Conservation (phyloP, 2,113 vertebrate genomes). For the Meriones unguiculatus region DNA sequence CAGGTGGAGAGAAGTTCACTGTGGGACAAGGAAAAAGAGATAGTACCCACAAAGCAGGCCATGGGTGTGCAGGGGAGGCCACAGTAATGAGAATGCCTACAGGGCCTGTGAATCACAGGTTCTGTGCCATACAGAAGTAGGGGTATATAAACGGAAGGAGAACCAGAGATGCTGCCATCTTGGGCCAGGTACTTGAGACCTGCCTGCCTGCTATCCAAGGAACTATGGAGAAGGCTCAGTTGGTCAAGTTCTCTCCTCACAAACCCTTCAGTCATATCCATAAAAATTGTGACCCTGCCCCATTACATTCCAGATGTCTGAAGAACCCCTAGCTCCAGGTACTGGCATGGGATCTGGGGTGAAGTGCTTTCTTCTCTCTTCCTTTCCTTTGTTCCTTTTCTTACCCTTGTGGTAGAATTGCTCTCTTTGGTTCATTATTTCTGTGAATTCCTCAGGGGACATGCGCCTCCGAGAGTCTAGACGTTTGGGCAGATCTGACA, state of each 20-base stretch:
- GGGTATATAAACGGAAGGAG: not conserved
- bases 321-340: not conserved
- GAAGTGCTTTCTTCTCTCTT: not conserved
- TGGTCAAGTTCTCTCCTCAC: no score
- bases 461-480: conserved; percentile 84
- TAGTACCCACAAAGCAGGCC: not conserved
- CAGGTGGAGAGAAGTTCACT: conserved; percentile 86
- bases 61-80: not conserved
- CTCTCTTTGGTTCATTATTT: conserved; percentile 87
- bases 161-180: no score
- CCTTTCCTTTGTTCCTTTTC: not conserved
- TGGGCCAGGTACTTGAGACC: not conserved
- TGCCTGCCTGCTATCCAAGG: not conserved
- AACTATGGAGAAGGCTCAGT: not conserved
- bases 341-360: not conserved
- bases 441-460: conserved; percentile 84
- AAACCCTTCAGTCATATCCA: not conserved
- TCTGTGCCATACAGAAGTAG: accelerated
- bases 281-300: not conserved
- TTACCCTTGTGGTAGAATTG: conserved; percentile 87
- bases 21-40: not conserved
- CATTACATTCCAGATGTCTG: not conserved
- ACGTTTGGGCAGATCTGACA: conserved; percentile 85
- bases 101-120: no score
- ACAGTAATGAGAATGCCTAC: accelerated